Conservation (phyloP, 2,888 invertebrate species). For the Agapetus fuscipes region DNA sequence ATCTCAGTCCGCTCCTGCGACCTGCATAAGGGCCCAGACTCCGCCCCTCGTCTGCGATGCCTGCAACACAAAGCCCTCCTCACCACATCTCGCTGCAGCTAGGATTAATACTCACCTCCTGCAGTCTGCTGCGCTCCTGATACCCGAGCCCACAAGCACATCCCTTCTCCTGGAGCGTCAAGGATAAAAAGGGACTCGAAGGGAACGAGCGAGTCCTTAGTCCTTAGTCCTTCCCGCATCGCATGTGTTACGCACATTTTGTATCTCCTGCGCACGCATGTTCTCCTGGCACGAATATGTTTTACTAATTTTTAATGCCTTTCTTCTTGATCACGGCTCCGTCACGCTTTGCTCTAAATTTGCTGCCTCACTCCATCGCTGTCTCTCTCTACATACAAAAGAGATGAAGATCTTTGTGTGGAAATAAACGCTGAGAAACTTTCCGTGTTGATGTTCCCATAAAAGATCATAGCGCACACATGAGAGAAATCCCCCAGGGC, state of each 20-base stretch:
- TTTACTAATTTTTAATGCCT: slow-evolving; percentile 19
- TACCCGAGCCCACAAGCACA: slow-evolving; percentile 20
- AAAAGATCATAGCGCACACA: no score
- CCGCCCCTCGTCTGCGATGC: slow-evolving; percentile 3
- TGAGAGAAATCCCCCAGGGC: no score
- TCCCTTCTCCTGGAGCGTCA: slow-evolving; percentile 20
- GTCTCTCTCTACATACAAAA: no score
- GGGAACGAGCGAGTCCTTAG: slow-evolving; percentile 10
- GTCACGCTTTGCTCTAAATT: no score
- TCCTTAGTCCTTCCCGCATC: slow-evolving; percentile 5
- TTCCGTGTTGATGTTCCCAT: no score
- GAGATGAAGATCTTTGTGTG: no score
- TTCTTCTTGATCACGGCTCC: slow-evolving; percentile 2
- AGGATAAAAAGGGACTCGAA: slow-evolving; percentile 16
- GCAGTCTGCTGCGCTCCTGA: slow-evolving; percentile 12
- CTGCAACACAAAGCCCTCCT: neutral
- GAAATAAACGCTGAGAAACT: no score
- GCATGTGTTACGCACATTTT: neutral
- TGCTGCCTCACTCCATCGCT: no score
- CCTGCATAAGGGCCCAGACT: slow-evolving; percentile 7
- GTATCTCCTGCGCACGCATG: slow-evolving; percentile 9
- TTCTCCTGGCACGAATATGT: slow-evolving; percentile 14
- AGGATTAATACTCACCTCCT: slow-evolving; percentile 7
- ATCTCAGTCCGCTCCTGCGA: no score
- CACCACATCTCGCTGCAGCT: slow-evolving; percentile 15